Conservation (phyloP, 2,888 invertebrate genomes). For the Lasioglossum malachurum region DNA sequence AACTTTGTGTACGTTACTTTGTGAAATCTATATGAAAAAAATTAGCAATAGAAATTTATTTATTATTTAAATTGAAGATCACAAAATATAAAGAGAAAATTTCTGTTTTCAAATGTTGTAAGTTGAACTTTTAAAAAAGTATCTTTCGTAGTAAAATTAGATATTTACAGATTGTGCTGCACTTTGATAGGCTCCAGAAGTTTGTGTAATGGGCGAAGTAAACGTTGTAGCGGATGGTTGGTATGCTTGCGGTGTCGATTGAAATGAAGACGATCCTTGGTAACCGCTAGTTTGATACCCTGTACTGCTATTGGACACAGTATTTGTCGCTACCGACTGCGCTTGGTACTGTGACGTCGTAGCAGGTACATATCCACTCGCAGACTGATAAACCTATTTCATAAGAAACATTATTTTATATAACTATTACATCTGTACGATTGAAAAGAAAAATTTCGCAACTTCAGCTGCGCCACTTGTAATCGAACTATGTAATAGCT, state of each 20-base stretch:
- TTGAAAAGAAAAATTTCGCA: not conserved
- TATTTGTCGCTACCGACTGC: slow-evolving; percentile 79
- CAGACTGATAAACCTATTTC: slow-evolving; percentile 79
- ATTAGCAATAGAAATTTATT: no score
- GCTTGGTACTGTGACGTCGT: slow-evolving; percentile 82
- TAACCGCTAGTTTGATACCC: slow-evolving; percentile 81
- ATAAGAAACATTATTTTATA: slow-evolving; percentile 16
- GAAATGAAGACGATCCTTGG: slow-evolving; percentile 82
- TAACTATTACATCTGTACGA: not conserved
- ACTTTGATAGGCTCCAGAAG: slow-evolving; percentile 80
- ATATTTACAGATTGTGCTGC: slow-evolving; percentile 80
- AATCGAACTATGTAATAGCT: not conserved
- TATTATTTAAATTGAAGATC: no score
- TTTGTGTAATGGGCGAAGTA: slow-evolving; percentile 82
- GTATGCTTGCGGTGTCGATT: slow-evolving; percentile 81
- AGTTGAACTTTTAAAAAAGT: not conserved
- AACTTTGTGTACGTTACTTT: no score
- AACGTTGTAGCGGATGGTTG: slow-evolving; percentile 82
- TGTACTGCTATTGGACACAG: slow-evolving; percentile 79
- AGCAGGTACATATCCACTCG: slow-evolving; percentile 80
- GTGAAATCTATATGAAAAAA: no score
- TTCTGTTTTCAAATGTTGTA: no score
- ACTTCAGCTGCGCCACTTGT: not conserved
- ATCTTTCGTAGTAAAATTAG: not conserved
- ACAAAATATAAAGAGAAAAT: no score